These are phyloP conservation scores for Python bivittatus DNA, from an alignment of 2,113 vertebrate species.

Conservation along the genomic window DNA sequence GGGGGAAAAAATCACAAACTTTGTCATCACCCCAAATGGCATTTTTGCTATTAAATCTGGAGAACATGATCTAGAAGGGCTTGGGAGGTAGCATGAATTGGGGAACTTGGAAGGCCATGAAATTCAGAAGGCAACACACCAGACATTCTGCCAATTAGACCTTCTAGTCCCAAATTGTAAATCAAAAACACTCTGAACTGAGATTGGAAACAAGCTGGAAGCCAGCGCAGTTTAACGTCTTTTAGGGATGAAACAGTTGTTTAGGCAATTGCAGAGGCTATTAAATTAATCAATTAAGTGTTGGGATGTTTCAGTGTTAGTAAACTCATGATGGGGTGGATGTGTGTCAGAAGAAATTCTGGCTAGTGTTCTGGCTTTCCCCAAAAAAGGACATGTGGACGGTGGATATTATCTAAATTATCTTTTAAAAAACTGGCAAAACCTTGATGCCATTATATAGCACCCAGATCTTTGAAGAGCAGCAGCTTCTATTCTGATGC, in stretches of 20 bases:
- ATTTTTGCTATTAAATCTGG: not conserved
- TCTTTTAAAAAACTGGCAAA: not conserved
- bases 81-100: not conserved
- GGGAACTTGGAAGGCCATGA: not conserved
- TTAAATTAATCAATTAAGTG: not conserved
- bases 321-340: not conserved
- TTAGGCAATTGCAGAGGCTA: not conserved
- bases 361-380: not conserved
- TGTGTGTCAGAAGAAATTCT: not conserved
- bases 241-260: not conserved
- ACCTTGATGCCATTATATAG: not conserved
- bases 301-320: not conserved
- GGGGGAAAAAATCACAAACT: not conserved
- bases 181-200: not conserved
- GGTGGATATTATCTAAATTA: not conserved
- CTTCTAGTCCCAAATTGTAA: not conserved
- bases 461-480: not conserved
- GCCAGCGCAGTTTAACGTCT: not conserved
- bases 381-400: not conserved
- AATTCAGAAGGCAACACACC: not conserved
- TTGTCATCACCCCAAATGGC: not conserved
- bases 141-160: not conserved
- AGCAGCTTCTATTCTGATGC: not conserved
- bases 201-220: not conserved
- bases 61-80: not conserved